Percentiles rank a stretch among this genome's conserved stretches.
These are phyloP conservation scores for Pseudomugil gertrudae DNA, from an alignment of 2,797 vertebrate species.

Conservation along the genomic window DNA sequence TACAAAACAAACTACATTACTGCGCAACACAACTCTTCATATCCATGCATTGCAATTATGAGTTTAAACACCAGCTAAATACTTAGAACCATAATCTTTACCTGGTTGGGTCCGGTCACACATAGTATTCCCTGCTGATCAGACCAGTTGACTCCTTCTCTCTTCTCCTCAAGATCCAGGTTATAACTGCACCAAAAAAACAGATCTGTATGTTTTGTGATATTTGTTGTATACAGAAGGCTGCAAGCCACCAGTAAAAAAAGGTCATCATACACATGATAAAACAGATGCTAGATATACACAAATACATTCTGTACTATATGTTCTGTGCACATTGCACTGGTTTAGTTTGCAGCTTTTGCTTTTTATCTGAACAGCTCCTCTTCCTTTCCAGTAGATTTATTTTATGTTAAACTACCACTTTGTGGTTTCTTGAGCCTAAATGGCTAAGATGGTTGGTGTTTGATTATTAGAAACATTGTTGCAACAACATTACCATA, in stretches of 20 bases:
- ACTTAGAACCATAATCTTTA: slow-evolving; percentile 34
- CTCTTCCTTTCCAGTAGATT: too few species aligned
- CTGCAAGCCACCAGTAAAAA: slow-evolving; percentile 25
- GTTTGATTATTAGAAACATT: neutral
- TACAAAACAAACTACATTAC: neutral
- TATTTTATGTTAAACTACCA: too few species aligned
- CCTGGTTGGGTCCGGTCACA: slow-evolving; percentile 83
- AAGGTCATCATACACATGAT: slow-evolving; percentile 3
- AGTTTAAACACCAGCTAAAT: neutral
- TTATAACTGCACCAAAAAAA: slow-evolving; percentile 73
- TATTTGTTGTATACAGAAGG: slow-evolving; percentile 1
- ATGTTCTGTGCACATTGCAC: too few species aligned
- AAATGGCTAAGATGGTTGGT: neutral
- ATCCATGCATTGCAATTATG: neutral
- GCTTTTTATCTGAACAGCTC: too few species aligned
- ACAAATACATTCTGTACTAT: neutral
- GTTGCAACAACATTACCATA: neutral
- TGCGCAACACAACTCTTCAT: neutral
- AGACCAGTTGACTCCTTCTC: slow-evolving; percentile 83
- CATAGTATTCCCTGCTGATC: slow-evolving; percentile 84
- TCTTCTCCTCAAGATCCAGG: slow-evolving; percentile 85
- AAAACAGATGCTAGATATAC: slow-evolving; percentile 21
- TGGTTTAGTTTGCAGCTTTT: too few species aligned
- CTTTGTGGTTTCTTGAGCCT: too few species aligned
- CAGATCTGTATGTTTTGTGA: slow-evolving; percentile 12